Evolutionary conservation across 2,888 invertebrate species (phyloP), one percentile per base, ranked within the genome.

Genomic region (Eucera pruinosa): DNA sequence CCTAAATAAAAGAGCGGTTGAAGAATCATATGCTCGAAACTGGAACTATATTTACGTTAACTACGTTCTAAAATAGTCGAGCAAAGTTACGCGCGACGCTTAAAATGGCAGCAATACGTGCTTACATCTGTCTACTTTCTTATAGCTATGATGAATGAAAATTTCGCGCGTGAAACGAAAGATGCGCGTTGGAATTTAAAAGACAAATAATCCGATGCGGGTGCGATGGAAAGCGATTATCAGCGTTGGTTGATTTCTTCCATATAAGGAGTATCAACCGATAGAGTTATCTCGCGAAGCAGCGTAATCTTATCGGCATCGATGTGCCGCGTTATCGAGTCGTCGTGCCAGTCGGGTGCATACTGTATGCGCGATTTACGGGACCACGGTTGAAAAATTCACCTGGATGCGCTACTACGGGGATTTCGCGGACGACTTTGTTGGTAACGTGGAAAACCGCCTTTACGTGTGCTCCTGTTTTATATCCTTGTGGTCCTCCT

Each of bases 251-350:
- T 43, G 27, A 58, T 30, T 20, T 55, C 3, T 43, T 43, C 58
- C 71, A 62, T 83, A 69, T 69, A 77, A 71, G 73, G 73, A 30
- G 36, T 52, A 52, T 43, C 27, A 25, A 20, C 20, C 13, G 84
- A 82, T 82, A 77, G 41, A 27, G 36, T 74, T 83, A 84, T 83
- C 83, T 48, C 27, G 58, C 11, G 6, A 11, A 20, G 50, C 2
- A 27, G 20, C n/a, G 43, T 79, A 85, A 84, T 85, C 84, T 85
- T 85, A 85, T 85, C 84, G 33, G n/a, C 13, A 33, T 69, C 50
- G 41, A 33, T 48, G 18, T 18, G 9, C 11, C n/a, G n/a, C 13
- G 48, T 57, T 73, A 82, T 79, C 72, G 7, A 23, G 39, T 43
- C 39, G 43, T 47, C 47, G 33, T 67, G 58, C 72, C 62, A 73